These are phyloP conservation scores for Rhea americana DNA, from an alignment of 2,113 vertebrate species.

Conservation along the genomic window DNA sequence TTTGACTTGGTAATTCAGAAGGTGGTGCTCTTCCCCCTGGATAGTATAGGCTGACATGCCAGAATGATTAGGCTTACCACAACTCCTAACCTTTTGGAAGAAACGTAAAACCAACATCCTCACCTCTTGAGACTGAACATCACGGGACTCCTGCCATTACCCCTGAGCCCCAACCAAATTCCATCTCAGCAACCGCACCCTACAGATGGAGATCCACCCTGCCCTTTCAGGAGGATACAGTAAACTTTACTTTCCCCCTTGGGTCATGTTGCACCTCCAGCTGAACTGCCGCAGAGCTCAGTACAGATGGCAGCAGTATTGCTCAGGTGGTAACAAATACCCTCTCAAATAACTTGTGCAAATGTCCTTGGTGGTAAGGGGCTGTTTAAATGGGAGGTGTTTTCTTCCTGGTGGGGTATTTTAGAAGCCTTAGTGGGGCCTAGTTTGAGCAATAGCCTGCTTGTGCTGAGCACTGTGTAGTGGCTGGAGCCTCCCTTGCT, in stretches of 20 bases:
- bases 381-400: neutral
- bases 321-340: neutral
- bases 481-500: neutral
- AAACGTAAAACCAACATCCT: constrained; percentile 41
- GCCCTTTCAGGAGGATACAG: constrained; percentile 13
- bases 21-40: constrained; percentile 61
- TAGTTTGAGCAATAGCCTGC: neutral
- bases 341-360: neutral
- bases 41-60: constrained; percentile 8
- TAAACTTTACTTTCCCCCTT: constrained; percentile 17
- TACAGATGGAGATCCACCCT: constrained; percentile 43
- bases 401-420: neutral
- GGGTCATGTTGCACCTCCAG: neutral
- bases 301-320: neutral
- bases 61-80: constrained; percentile 14
- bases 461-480: fast-evolving
- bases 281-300: neutral
- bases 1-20: constrained; percentile 64
- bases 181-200: neutral
- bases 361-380: neutral
- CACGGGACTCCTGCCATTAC: constrained; percentile 13
- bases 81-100: constrained; percentile 20
- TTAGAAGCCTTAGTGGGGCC: neutral
- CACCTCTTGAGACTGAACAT: neutral
- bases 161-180: constrained; percentile 28